phyloP scores from a whole-genome alignment of 2,113 vertebrate species.

The Brachyhypopomus gauderio region DNA sequence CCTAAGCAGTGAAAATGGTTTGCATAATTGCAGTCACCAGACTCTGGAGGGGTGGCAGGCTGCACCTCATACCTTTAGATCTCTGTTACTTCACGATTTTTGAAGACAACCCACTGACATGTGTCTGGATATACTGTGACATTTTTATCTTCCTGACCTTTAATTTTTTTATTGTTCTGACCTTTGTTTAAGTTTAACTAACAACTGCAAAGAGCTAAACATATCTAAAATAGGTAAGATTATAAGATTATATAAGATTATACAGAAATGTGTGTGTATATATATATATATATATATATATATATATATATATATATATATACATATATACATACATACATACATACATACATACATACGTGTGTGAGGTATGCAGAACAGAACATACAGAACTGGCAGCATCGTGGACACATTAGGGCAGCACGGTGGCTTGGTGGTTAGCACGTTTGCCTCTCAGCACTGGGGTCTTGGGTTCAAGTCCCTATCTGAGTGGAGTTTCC shows the following conservation, averaged over 20 bases:
- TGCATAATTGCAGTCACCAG: slow-evolving; percentile 29
- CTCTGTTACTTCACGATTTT: background rate
- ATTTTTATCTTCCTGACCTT: background rate
- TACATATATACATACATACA: too few species aligned
- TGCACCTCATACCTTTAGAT: slow-evolving; percentile 9
- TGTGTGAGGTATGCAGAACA: too few species aligned
- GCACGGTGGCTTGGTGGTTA: too few species aligned
- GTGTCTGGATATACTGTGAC: background rate
- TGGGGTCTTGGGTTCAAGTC: too few species aligned
- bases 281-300: too few species aligned
- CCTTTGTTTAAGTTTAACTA: background rate
- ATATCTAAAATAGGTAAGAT: background rate
- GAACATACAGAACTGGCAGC: too few species aligned
- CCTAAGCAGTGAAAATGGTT: slow-evolving; percentile 11
- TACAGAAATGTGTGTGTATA: too few species aligned
- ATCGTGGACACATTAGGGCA: too few species aligned
- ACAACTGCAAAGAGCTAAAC: background rate
- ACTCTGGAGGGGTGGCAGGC: background rate
- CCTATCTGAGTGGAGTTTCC: too few species aligned
- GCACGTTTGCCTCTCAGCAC: too few species aligned
- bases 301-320: too few species aligned
- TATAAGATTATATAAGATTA: background rate
- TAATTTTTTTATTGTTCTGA: background rate
- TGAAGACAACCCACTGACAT: background rate
- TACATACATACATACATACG: too few species aligned